Conservation (phyloP, 2,797 vertebrate genomes). For the Dicrostonyx torquatus region DNA sequence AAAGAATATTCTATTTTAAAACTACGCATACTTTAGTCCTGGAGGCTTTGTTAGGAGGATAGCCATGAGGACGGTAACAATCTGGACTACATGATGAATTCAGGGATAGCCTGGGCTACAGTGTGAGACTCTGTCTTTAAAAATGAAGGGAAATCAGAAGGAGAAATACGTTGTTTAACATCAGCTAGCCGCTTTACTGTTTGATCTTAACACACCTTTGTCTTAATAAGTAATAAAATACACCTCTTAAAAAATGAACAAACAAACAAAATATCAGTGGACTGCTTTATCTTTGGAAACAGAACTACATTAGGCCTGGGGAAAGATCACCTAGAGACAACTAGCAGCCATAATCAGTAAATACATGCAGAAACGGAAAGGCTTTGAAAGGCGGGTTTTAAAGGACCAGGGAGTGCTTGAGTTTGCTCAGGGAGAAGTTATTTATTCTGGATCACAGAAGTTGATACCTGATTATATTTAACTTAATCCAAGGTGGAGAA, state of each 20-base stretch:
- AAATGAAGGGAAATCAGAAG: background rate
- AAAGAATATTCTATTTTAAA: background rate
- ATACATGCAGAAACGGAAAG: background rate
- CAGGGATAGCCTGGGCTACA: background rate
- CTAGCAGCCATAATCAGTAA: background rate
- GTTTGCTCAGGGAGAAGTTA: background rate
- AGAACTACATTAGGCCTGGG: background rate
- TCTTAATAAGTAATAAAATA: constrained; percentile 5
- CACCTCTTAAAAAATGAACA: background rate
- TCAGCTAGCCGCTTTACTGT: constrained; percentile 2
- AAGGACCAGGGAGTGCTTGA: background rate
- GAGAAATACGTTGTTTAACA: background rate
- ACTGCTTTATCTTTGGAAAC: constrained; percentile 16
- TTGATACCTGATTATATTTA: background rate
- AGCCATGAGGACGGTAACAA: background rate
- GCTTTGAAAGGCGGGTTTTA: background rate
- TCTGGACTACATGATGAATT: background rate
- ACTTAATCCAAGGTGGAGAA: background rate
- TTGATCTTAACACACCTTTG: background rate
- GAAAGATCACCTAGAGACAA: background rate
- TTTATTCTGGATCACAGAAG: constrained; percentile 11
- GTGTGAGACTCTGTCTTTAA: background rate
- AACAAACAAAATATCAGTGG: background rate
- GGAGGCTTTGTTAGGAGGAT: background rate
- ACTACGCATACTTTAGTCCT: background rate